These are phyloP conservation scores for Myiothlypis coronata DNA, from an alignment of 2,797 vertebrate species.

Conservation along the genomic window DNA sequence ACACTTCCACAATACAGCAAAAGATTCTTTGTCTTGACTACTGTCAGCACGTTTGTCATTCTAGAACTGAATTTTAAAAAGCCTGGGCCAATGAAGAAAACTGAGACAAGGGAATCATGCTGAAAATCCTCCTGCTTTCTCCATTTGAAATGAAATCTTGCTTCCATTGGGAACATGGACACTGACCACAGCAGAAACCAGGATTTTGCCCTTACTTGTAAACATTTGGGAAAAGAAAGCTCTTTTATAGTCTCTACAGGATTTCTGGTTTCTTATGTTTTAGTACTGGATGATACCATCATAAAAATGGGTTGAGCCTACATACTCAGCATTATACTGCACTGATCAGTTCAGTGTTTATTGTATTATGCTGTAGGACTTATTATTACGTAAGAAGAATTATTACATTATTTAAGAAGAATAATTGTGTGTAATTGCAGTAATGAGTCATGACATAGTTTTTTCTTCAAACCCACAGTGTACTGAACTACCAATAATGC, in stretches of 20 bases:
- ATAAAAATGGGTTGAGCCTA: neutral
- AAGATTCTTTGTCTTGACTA: neutral
- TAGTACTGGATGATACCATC: neutral
- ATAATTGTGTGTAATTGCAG: neutral
- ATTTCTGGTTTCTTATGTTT: neutral
- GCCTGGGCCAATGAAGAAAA: neutral
- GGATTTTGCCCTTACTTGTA: neutral
- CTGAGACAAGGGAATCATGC: neutral
- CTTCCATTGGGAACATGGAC: neutral
- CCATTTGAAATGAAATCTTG: neutral
- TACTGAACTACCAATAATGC: neutral
- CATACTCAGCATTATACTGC: neutral
- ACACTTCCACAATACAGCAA: neutral
- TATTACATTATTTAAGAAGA: neutral
- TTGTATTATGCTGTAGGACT: neutral
- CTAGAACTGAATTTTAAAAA: neutral
- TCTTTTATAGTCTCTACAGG: neutral
- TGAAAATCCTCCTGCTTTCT: neutral
- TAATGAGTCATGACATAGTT: neutral
- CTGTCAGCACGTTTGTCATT: neutral
- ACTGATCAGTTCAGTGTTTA: neutral
- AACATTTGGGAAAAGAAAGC: neutral
- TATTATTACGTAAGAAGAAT: neutral
- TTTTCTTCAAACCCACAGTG: neutral
- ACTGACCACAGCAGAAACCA: neutral